These are phyloP conservation scores for Paracanthobrama guichenoti DNA, from an alignment of 2,113 vertebrate genomes.

Conservation along the genomic window DNA sequence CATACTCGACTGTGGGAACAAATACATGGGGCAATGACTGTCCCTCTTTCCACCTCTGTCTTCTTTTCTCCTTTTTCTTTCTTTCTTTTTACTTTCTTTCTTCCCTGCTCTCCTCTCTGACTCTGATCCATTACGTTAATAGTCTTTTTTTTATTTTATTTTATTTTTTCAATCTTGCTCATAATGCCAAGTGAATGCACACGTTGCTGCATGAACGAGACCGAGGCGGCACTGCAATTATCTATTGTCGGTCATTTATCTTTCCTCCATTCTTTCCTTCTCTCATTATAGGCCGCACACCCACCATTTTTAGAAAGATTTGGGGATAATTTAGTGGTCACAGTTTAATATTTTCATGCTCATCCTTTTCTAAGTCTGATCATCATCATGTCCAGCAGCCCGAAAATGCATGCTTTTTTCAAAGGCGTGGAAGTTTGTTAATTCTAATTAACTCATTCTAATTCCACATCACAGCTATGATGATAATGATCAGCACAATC, in stretches of 20 bases:
- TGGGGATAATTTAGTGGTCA: conserved; percentile 5
- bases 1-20: not conserved
- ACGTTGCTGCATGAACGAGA: conserved; percentile 52
- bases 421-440: too few relatives aligned
- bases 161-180: conserved; percentile 53
- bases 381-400: not conserved
- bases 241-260: conserved; percentile 67
- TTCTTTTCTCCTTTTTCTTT: not conserved
- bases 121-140: conserved; percentile 66
- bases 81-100: not conserved
- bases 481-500: not conserved
- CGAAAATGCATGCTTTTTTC: not conserved
- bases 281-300: conserved; percentile 1
- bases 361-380: not conserved
- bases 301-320: not conserved
- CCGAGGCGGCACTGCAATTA: conserved; percentile 69
- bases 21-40: not conserved
- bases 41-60: not conserved
- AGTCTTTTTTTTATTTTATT: conserved; percentile 58
- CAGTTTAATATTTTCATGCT: not conserved
- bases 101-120: conserved; percentile 51
- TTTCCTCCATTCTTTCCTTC: conserved; percentile 49
- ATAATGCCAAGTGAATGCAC: conserved; percentile 61
- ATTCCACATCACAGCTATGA: not conserved
- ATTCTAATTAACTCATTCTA: too few relatives aligned